Conservation (phyloP, 2,113 vertebrate species). For the Chunga burmeisteri region DNA sequence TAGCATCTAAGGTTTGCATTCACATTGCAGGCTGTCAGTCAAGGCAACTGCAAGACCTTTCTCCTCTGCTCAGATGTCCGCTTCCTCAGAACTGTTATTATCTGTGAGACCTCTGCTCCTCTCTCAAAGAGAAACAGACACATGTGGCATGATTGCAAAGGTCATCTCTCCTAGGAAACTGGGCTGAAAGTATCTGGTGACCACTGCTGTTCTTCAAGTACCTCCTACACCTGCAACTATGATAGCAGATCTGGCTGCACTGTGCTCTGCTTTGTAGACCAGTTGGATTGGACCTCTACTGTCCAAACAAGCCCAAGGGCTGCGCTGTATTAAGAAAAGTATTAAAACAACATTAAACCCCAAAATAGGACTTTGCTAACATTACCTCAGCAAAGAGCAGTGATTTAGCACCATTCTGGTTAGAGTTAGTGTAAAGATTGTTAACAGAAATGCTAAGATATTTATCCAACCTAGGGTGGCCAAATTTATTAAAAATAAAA, state of each 20-base stretch:
- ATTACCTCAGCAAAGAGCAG: neutral
- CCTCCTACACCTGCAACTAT: neutral
- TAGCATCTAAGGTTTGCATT: neutral
- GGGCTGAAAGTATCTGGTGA: neutral
- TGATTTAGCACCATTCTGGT: neutral
- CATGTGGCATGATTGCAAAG: neutral
- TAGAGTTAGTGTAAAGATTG: neutral
- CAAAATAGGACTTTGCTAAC: neutral
- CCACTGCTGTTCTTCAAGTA: neutral
- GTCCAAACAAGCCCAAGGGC: neutral
- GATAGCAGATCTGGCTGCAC: neutral
- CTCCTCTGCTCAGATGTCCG: neutral
- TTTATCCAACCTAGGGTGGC: neutral
- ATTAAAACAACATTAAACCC: neutral
- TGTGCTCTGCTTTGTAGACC: neutral
- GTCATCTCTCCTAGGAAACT: neutral
- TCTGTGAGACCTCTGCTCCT: neutral
- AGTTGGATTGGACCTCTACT: neutral
- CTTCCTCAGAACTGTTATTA: neutral
- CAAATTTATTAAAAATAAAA: neutral
- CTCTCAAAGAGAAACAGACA: neutral
- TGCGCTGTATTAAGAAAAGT: neutral
- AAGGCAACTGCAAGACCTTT: neutral
- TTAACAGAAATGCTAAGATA: neutral
- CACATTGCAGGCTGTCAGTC: neutral